Percentiles rank a stretch among this genome's conserved stretches.
Conservation (phyloP, 1,140 invertebrate species). For the Diachasmimorpha longicaudata region DNA sequence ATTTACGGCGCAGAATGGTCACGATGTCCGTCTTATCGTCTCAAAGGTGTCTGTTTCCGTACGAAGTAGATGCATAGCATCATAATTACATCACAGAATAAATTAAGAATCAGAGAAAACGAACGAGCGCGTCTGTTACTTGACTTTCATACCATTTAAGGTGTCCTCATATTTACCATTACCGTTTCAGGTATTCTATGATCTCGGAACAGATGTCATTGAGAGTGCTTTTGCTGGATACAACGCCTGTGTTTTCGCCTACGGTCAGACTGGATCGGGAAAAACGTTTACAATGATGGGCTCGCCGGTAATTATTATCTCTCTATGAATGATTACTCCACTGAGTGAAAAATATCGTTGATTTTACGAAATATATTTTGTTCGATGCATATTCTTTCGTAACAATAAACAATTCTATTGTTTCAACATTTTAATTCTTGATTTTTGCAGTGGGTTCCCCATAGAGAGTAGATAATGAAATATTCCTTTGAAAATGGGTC, state of each 20-base stretch:
- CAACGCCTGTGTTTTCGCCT: conserved; percentile 97
- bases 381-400: too few relatives aligned
- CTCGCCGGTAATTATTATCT: conserved; percentile 67
- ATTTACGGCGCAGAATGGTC: background rate
- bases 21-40: background rate
- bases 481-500: too few relatives aligned
- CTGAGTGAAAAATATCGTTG: too few relatives aligned
- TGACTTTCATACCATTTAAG: conserved; percentile 19
- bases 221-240: conserved; percentile 96
- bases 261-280: conserved; percentile 93
- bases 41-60: conserved; percentile 1
- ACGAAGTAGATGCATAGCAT: background rate
- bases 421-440: too few relatives aligned
- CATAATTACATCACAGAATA: conserved; percentile 10
- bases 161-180: background rate
- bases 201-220: conserved; percentile 88
- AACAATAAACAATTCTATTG: too few relatives aligned
- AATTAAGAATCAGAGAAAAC: background rate
- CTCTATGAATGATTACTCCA: background rate
- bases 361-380: too few relatives aligned
- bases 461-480: too few relatives aligned
- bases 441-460: too few relatives aligned
- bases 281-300: conserved; percentile 99
- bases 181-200: conserved; percentile 76
- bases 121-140: background rate